Conservation (phyloP, 2,888 invertebrate species). For the Antitype chi region DNA sequence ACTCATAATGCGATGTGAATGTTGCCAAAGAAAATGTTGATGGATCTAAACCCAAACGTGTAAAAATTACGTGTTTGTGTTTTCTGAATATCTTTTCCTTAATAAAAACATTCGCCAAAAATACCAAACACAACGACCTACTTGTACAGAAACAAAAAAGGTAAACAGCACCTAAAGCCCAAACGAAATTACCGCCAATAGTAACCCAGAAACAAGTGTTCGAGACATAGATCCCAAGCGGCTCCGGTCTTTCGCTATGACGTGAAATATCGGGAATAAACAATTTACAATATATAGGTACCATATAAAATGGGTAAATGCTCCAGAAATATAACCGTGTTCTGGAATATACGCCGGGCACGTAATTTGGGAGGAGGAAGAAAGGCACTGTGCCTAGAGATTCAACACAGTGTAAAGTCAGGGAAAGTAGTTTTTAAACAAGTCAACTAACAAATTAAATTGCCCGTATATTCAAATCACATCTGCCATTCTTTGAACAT, state of each 20-base stretch:
- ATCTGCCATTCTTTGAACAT: not conserved
- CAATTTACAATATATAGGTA: constrained; percentile 64
- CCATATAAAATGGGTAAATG: constrained; percentile 45
- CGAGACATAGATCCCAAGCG: constrained; percentile 39
- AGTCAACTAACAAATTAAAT: not conserved
- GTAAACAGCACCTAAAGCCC: constrained; percentile 27
- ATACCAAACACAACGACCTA: constrained; percentile 29
- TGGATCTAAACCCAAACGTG: not conserved
- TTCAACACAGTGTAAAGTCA: not conserved
- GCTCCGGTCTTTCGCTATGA: constrained; percentile 25
- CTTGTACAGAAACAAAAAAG: constrained; percentile 29
- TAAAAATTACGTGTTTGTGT: constrained; percentile 3
- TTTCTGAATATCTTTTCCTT: constrained; percentile 11
- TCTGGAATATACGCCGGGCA: constrained; percentile 23
- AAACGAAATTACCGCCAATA: constrained; percentile 50
- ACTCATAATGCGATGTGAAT: not conserved
- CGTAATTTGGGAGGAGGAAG: constrained; percentile 32
- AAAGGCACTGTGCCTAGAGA: constrained; percentile 12
- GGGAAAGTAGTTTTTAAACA: not conserved
- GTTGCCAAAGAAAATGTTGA: not conserved
- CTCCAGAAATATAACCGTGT: constrained; percentile 59
- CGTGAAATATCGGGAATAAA: constrained; percentile 60
- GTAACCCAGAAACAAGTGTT: constrained; percentile 47
- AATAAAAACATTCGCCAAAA: not conserved
- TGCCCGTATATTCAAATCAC: not conserved